Base-by-base conservation (phyloP, 2,797 vertebrate genomes). In the Danio jaintianensis region DNA sequence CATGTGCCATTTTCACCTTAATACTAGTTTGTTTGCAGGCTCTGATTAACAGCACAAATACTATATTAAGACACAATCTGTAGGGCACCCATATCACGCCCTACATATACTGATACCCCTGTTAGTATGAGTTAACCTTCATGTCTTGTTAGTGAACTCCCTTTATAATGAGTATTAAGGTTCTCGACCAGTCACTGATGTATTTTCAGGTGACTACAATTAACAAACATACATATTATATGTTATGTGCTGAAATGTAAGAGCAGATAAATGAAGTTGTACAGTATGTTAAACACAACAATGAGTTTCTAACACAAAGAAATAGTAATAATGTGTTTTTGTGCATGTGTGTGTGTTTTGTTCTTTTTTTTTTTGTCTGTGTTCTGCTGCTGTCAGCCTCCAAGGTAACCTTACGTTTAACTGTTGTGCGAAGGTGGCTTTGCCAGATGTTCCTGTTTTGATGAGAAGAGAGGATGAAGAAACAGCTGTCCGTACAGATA, bases 401-500 rank as follows among this genome's bases (percentile, higher is more conserved):
- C 86, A 90, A 90, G 91, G 88, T 86, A 87, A 89, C 89, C 86
- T 87, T 89, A 91, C 91, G 87, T 91, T 92, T 92, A 92, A 87
- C 89, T 84, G 86, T 92, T 79, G 82, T 77, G 74, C 4, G 69
- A 58, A 78, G 90, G 90, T 91, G 91, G 89, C 87, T 81, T 82
- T 80, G 87, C 90, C 92, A 93, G 92, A 92, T 93, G 93, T 92
- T 93, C 88, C 84, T 86, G 50, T 82, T 88, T 90, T 64, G 90
- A 86, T 86, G 86, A 91, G 88, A 91, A 87, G 90, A 87, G 89
- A 91, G 89, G 89, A 91, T 92, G 91, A 92, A 91, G 93, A 90
- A 93, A 92, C 92, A 93, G 91, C 92, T 93, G 92, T 94, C 89
- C 90, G 91, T 91, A 92, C 91, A 88, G 85, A 90, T 88, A 90